These are phyloP conservation scores for Drosophila atripex DNA, from an alignment of 2,888 invertebrate genomes.

Conservation along the genomic window DNA sequence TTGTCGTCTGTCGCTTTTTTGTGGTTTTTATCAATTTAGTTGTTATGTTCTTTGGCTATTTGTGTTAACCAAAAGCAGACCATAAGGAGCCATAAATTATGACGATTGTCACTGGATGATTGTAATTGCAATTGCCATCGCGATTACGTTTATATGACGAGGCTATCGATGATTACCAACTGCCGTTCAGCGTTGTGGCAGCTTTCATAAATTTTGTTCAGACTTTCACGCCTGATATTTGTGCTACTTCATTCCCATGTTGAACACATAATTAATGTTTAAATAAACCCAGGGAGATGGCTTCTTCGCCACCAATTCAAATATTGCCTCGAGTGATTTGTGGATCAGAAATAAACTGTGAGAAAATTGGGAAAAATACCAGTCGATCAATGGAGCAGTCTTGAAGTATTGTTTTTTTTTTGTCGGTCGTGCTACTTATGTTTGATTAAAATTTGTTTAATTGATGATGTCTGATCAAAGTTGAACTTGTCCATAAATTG, in stretches of 20 bases:
- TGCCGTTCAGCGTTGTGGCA: slow-evolving; percentile 54
- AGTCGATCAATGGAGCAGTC: slow-evolving; percentile 14
- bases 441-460: slow-evolving; percentile 53
- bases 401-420: not conserved
- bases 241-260: slow-evolving; percentile 41
- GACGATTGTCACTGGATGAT: slow-evolving; percentile 58
- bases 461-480: slow-evolving; percentile 40
- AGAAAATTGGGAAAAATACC: slow-evolving; percentile 52
- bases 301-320: slow-evolving; percentile 28
- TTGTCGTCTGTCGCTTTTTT: slow-evolving; percentile 52
- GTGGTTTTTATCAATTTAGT: slow-evolving; percentile 71
- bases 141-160: slow-evolving; percentile 20
- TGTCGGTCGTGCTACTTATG: slow-evolving; percentile 45
- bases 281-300: slow-evolving; percentile 45
- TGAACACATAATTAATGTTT: slow-evolving; percentile 61
- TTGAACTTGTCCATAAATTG: slow-evolving; percentile 58
- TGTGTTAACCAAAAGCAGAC: slow-evolving; percentile 24
- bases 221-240: slow-evolving; percentile 38
- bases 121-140: slow-evolving; percentile 37
- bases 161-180: slow-evolving; percentile 51
- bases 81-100: slow-evolving; percentile 66
- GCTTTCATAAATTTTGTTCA: slow-evolving; percentile 57
- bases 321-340: slow-evolving; percentile 49
- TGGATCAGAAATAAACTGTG: slow-evolving; percentile 50
- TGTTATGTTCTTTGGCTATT: slow-evolving; percentile 54